Conservation (phyloP, 2,113 vertebrate species). For the Eclectus roratus region DNA sequence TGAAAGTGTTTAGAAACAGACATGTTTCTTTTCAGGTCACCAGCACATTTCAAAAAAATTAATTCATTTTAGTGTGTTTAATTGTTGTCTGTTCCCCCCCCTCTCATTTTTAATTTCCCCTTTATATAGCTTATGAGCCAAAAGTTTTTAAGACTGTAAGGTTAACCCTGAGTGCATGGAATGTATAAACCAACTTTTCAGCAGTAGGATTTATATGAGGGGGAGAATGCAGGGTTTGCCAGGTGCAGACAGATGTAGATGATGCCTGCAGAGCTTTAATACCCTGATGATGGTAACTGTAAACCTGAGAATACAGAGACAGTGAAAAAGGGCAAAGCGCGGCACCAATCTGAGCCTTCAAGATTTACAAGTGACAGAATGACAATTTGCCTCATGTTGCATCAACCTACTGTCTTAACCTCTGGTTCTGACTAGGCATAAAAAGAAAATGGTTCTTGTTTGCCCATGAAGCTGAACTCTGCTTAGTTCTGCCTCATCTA, state of each 20-base stretch:
- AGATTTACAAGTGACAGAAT: neutral
- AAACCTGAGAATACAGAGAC: constrained; percentile 2
- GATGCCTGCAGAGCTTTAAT: constrained; percentile 52
- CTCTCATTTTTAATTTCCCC: constrained; percentile 35
- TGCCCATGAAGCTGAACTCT: neutral
- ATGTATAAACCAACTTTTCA: constrained; percentile 65
- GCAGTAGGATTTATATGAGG: constrained; percentile 53
- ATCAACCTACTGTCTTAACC: neutral
- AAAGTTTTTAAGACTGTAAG: constrained; percentile 3
- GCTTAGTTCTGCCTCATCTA: constrained; percentile 14
- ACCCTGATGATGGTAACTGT: constrained; percentile 42
- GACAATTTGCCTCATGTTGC: neutral
- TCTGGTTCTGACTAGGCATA: neutral
- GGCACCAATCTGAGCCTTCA: neutral
- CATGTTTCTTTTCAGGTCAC: constrained; percentile 1
- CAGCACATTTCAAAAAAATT: neutral
- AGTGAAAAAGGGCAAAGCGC: neutral
- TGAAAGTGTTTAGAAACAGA: neutral
- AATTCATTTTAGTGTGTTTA: constrained; percentile 33
- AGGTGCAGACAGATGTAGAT: constrained; percentile 64
- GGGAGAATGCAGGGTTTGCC: constrained; percentile 50
- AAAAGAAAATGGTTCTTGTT: constrained; percentile 1
- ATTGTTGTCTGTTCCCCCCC: neutral
- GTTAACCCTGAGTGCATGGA: constrained; percentile 48
- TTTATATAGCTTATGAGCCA: neutral